Evolutionary conservation across 2,113 vertebrate genomes (phyloP).

Genomic region (Brachionichthys hirsutus): DNA sequence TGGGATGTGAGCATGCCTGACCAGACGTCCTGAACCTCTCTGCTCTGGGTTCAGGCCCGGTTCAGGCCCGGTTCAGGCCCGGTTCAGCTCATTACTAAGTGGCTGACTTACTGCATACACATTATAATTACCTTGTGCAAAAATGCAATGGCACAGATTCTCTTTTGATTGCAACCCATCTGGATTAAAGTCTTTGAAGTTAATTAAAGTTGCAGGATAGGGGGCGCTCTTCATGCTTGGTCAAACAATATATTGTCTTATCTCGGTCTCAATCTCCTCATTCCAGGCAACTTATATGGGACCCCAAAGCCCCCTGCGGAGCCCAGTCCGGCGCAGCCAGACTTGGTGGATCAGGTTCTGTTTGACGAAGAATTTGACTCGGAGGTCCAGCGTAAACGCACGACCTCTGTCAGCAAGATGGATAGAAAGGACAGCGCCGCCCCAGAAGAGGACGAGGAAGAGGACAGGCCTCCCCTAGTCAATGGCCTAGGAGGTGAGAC

Average conservation of each 20-base stretch:
- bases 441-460: slow-evolving; percentile 96
- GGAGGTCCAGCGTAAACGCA: slow-evolving; percentile 92
- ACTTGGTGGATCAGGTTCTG: slow-evolving; percentile 94
- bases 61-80: too few species aligned
- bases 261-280: not conserved
- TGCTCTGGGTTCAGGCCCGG: not conserved
- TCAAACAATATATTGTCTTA: too few species aligned
- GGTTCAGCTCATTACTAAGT: too few species aligned
- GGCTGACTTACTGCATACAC: too few species aligned
- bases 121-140: too few species aligned
- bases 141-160: too few species aligned
- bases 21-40: not conserved
- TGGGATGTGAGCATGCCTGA: too few species aligned
- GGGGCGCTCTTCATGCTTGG: not conserved
- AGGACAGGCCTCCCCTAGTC: slow-evolving; percentile 87
- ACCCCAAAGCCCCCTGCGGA: slow-evolving; percentile 96
- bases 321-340: slow-evolving; percentile 92
- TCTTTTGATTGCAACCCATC: too few species aligned
- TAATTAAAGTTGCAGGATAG: too few species aligned
- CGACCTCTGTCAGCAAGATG: slow-evolving; percentile 98
- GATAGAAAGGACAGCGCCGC: slow-evolving; percentile 91
- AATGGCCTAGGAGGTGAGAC: slow-evolving; percentile 86
- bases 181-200: too few species aligned
- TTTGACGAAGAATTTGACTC: slow-evolving; percentile 96
- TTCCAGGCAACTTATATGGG: slow-evolving; percentile 94